Base-by-base conservation (phyloP, 2,113 vertebrate species). In the Caloenas nicobarica region DNA sequence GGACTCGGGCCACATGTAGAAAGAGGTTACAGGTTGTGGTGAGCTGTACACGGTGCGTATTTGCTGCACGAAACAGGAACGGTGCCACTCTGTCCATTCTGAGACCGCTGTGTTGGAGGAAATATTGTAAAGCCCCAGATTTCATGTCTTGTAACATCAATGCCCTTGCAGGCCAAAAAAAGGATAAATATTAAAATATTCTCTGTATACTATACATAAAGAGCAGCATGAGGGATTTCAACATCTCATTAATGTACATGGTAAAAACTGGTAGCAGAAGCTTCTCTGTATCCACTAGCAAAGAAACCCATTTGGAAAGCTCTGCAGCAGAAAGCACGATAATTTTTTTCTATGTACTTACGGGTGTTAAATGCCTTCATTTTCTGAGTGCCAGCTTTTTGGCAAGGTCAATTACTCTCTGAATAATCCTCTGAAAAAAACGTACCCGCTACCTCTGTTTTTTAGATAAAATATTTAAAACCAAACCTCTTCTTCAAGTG, bases 1-100 rank as follows among this genome's bases (percentile, higher is more conserved):
- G 40, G 46, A 42, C 73, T 72, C n/a, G 50, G 40, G 72, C 11
- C 36, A 80, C 0, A 0, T 1, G 25, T 4, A 79, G 62, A 58
- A 80, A 58, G 68, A 77, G 22, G 31, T 21, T 26, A 60, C 0
- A 29, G 24, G 54, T 5, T 85, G 44, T 36, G 38, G 46, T 22
- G 33, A 79, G 40, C 57, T 79, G 57, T 44, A 65, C 19, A 9
- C 3, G 8, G 60, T n/a, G 53, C 13, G 2, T 28, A 44, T n/a
- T 50, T 79, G 28, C 34, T n/a, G 66, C 54, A 73, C 12, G 53
- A 28, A 77, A 44, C 10, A 33, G 24, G 25, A 65, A 66, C 7
- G 10, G 28, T 22, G 29, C 17, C 24, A 36, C 22, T 84, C 46
- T 38, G 16, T 14, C 51, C 22, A 11, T 10, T 50, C 54, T 72